phyloP scores from a whole-genome alignment of 2,797 vertebrate genomes.

The Myripristis jacobus region DNA sequence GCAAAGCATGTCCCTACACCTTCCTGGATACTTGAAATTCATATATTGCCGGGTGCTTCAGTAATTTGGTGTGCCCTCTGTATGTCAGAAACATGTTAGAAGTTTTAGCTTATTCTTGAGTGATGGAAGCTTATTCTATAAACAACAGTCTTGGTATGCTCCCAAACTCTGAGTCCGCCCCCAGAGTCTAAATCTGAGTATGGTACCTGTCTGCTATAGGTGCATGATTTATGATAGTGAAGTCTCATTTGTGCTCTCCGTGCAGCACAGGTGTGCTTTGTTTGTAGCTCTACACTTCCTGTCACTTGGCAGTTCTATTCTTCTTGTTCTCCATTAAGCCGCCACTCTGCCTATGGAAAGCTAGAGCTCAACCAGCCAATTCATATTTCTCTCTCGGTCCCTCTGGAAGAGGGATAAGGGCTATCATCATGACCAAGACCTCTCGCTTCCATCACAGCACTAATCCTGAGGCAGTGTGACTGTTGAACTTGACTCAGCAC shows the following conservation, averaged over 20 bases:
- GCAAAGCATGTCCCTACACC: neutral
- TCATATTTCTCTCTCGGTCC: constrained; percentile 36
- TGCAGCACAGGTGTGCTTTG: constrained; percentile 75
- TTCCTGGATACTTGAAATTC: constrained; percentile 15
- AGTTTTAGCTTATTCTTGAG: constrained; percentile 38
- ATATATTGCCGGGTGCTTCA: constrained; percentile 3
- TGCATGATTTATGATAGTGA: constrained; percentile 73
- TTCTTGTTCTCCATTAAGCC: constrained; percentile 56
- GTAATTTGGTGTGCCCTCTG: constrained; percentile 27
- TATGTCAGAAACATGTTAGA: constrained; percentile 38
- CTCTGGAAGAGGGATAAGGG: neutral
- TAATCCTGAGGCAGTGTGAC: neutral
- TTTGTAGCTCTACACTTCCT: constrained; percentile 66
- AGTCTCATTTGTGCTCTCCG: constrained; percentile 75
- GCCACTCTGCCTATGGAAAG: constrained; percentile 47
- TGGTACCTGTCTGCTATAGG: constrained; percentile 70
- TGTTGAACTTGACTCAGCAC: neutral
- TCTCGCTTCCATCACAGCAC: constrained; percentile 21
- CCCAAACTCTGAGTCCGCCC: constrained; percentile 38
- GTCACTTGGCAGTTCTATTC: constrained; percentile 62
- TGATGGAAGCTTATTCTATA: constrained; percentile 38
- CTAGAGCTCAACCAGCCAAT: constrained; percentile 45
- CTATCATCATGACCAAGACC: constrained; percentile 11
- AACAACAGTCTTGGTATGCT: constrained; percentile 43
- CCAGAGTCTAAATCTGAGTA: constrained; percentile 57